Evolutionary conservation across 2,113 vertebrate species (phyloP).

Genomic region (Stercorarius parasiticus): DNA sequence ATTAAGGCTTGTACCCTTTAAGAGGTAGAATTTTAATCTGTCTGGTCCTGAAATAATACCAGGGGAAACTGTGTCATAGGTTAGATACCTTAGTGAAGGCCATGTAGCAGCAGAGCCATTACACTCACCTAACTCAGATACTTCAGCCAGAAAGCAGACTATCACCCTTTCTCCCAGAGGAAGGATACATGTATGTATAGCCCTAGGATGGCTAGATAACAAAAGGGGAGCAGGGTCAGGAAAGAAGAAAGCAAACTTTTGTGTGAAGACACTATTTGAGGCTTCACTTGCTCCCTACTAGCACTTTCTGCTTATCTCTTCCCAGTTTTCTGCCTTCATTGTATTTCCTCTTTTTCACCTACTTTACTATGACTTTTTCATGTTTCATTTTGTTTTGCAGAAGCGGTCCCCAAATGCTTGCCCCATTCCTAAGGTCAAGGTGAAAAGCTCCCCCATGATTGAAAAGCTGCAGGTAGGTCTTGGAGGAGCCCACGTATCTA

Average conservation of each 20-base stretch:
- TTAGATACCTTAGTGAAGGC: background rate
- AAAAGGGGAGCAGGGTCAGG: background rate
- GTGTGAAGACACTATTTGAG: background rate
- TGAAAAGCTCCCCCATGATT: slow-evolving; percentile 82
- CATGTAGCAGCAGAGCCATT: background rate
- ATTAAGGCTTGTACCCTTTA: background rate
- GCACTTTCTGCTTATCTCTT: background rate
- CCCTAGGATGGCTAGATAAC: background rate
- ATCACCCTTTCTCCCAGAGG: background rate
- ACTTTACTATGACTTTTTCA: background rate
- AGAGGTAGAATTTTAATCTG: background rate
- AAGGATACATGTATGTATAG: background rate
- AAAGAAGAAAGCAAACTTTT: background rate
- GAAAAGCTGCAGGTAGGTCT: slow-evolving; percentile 81
- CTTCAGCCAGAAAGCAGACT: background rate
- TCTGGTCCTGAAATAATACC: background rate
- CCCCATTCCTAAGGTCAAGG: slow-evolving; percentile 71
- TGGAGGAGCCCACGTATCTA: background rate
- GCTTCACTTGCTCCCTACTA: background rate
- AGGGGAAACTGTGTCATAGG: background rate
- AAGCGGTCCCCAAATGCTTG: slow-evolving; percentile 63
- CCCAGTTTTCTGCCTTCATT: background rate
- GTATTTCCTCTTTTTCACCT: background rate
- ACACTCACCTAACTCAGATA: background rate
- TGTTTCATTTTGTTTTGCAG: slow-evolving; percentile 57